phyloP scores from a whole-genome alignment of 2,113 vertebrate species.

The Corythornis madagascariensis region DNA sequence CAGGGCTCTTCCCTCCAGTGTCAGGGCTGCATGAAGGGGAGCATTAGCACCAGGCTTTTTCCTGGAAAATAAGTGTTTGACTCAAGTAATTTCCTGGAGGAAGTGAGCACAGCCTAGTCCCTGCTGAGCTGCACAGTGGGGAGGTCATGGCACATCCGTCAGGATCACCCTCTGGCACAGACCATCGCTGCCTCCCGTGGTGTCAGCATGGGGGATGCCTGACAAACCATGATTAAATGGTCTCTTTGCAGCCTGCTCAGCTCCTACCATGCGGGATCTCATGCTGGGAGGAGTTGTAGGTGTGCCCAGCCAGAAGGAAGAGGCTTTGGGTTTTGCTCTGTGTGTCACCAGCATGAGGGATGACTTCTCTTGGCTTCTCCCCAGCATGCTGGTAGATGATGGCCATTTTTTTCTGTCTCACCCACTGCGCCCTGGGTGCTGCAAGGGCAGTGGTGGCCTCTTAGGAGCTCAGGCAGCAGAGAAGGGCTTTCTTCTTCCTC shows the following conservation, averaged over 20 bases:
- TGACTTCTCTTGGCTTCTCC: background rate
- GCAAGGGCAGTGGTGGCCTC: background rate
- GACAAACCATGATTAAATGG: background rate
- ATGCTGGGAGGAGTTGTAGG: fast-evolving
- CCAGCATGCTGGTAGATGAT: background rate
- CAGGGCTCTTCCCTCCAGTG: background rate
- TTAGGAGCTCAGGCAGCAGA: background rate
- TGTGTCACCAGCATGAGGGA: background rate
- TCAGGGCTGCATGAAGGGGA: background rate
- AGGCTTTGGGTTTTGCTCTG: background rate
- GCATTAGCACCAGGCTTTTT: background rate
- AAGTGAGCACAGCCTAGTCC: background rate
- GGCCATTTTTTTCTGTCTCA: background rate
- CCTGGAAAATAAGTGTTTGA: background rate
- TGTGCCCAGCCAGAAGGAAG: background rate
- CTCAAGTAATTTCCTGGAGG: background rate
- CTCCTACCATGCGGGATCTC: background rate
- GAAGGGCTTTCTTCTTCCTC: background rate
- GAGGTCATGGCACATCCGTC: background rate
- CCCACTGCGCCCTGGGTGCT: background rate
- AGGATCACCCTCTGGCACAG: background rate
- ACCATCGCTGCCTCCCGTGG: background rate
- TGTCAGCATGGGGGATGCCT: background rate
- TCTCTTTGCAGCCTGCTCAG: background rate
- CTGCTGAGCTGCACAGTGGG: background rate